Evolutionary conservation across 2,113 vertebrate species (phyloP).

Genomic region (Catharus minimus): DNA sequence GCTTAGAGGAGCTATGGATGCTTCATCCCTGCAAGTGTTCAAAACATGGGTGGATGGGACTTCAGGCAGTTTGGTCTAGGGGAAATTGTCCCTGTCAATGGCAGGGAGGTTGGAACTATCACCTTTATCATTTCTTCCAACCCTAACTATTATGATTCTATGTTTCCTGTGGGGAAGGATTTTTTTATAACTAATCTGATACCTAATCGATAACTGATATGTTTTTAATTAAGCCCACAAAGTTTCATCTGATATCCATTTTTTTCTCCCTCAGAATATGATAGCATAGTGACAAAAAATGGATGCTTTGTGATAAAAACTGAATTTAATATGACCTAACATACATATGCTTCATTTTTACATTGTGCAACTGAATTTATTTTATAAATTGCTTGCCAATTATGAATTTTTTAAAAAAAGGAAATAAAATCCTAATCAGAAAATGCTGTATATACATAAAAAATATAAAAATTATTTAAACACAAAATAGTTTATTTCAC

Average conservation of each 20-base stretch:
- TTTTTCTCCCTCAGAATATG: background rate
- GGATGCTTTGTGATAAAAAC: background rate
- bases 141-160: background rate
- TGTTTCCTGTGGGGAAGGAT: background rate
- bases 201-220: background rate
- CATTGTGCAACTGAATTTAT: background rate
- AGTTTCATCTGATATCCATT: background rate
- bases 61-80: background rate
- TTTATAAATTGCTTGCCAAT: background rate
- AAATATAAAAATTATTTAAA: background rate
- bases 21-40: background rate
- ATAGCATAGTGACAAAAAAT: background rate
- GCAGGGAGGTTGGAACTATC: background rate
- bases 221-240: background rate
- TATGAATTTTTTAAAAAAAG: background rate
- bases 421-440: background rate
- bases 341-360: background rate
- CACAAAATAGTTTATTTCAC: background rate
- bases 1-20: background rate
- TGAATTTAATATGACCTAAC: background rate
- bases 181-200: background rate
- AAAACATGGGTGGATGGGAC: background rate
- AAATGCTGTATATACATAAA: background rate
- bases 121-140: background rate
- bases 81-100: background rate